Base-by-base conservation (phyloP, 2,113 vertebrate species). In the Megaceryle maxima region DNA sequence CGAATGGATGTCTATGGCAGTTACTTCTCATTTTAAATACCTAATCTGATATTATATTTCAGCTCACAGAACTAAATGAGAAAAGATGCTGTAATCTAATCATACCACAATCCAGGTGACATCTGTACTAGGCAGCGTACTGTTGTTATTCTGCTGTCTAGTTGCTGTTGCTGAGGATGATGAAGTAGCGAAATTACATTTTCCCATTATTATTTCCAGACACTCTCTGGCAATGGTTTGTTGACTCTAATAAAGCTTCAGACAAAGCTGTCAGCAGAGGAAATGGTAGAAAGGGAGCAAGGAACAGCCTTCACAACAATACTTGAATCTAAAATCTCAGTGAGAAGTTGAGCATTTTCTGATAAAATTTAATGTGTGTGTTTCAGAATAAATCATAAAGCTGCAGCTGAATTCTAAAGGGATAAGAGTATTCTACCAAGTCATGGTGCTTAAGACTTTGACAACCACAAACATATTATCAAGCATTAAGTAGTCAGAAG, bases 121-220 rank as follows among this genome's bases (percentile, higher is more conserved):
- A 98, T 97, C 93, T 97, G 94, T 97, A 97, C 97, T 93, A 98
- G 98, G 97, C 96, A 97, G 98, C 96, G 97, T 95, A 92, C 95
- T 97, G 96, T 95, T 98, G 97, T 97, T 98, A 97, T 94, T 98
- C 95, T 97, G 94, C 96, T 98, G 97, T 98, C 97, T 98, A 88
- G 96, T 96, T 98, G 97, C 96, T 97, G 94, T 94, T 97, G 96
- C 96, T 96, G 97, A 97, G 97, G 98, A 98, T 96, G 97, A 98
- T 97, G 97, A 98, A 98, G 97, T 93, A 98, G 97, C 5, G 83
- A 98, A 98, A 98, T 98, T 98, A 98, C 97, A 98, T 98, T 98
- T 98, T 98, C 97, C 98, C 97, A 98, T 98, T 98, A 98, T 98
- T 98, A 98, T 98, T 98, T 98, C 97, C 97, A 98, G 98, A 98